These are phyloP conservation scores for Takifugu bimaculatus DNA, from an alignment of 2,113 vertebrate genomes.

Conservation along the genomic window DNA sequence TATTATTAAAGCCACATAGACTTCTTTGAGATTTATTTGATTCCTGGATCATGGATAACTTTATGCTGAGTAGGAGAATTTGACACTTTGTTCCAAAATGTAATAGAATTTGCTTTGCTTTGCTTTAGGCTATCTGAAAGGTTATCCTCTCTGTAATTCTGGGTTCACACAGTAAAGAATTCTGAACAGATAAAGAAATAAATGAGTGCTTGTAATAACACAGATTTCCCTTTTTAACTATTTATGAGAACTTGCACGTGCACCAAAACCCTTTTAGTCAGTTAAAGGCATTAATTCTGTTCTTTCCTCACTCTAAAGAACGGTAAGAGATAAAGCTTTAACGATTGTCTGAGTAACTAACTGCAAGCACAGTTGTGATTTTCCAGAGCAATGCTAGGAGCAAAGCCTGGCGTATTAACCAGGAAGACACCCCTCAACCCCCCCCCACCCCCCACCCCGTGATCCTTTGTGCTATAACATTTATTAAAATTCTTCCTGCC, in stretches of 20 bases:
- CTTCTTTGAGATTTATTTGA: not conserved
- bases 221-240: no score
- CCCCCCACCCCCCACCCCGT: not conserved
- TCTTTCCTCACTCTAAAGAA: no score
- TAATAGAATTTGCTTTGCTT: not conserved
- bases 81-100: no score
- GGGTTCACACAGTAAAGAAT: not conserved
- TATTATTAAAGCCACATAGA: constrained; percentile 1
- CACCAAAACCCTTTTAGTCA: no score
- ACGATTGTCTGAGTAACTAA: not conserved
- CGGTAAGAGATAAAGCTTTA: no score
- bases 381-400: no score
- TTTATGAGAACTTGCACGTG: no score
- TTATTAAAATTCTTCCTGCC: constrained; percentile 13
- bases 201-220: no score
- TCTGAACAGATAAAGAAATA: no score
- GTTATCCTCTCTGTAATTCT: not conserved
- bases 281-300: no score
- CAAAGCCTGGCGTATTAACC: constrained; percentile 33
- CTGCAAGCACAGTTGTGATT: not conserved
- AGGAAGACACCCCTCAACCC: constrained; percentile 44
- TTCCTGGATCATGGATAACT: no score
- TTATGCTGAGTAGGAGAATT: no score
- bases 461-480: constrained; percentile 17
- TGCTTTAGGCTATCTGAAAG: not conserved